phyloP scores from a whole-genome alignment of 2,888 invertebrate genomes.

The Rhaphigaster nebulosa region DNA sequence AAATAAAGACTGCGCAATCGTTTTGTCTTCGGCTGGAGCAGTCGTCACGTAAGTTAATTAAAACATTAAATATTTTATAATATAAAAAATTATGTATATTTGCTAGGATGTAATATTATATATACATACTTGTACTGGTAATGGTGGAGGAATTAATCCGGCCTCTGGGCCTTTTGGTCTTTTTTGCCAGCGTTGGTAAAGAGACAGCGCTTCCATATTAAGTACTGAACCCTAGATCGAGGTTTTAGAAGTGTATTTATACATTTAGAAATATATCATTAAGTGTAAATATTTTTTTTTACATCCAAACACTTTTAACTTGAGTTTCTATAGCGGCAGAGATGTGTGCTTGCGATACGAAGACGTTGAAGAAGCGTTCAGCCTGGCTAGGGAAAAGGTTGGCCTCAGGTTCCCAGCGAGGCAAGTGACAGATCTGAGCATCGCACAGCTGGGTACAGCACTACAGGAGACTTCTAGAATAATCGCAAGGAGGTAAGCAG shows the following conservation, averaged over 20 bases:
- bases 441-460: slow-evolving; percentile 67
- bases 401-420: slow-evolving; percentile 65
- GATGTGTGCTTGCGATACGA: slow-evolving; percentile 66
- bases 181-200: no score
- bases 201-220: no score
- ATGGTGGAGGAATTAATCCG: no score
- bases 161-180: no score
- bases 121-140: no score
- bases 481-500: slow-evolving; percentile 67
- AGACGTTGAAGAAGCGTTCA: slow-evolving; percentile 67
- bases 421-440: slow-evolving; percentile 65
- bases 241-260: no score
- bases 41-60: slow-evolving; percentile 55
- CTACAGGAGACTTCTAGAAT: slow-evolving; percentile 69
- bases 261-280: not conserved
- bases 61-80: not conserved
- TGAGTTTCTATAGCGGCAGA: slow-evolving; percentile 60
- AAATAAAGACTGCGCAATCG: slow-evolving; percentile 51
- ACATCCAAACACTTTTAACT: not conserved
- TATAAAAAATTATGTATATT: no score
- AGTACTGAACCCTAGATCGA: no score
- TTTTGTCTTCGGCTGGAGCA: slow-evolving; percentile 48
- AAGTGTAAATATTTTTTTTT: no score
- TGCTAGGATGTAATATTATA: no score
- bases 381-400: slow-evolving; percentile 65